These are phyloP conservation scores for Philereme transversata DNA, from an alignment of 2,888 invertebrate genomes.

Conservation along the genomic window DNA sequence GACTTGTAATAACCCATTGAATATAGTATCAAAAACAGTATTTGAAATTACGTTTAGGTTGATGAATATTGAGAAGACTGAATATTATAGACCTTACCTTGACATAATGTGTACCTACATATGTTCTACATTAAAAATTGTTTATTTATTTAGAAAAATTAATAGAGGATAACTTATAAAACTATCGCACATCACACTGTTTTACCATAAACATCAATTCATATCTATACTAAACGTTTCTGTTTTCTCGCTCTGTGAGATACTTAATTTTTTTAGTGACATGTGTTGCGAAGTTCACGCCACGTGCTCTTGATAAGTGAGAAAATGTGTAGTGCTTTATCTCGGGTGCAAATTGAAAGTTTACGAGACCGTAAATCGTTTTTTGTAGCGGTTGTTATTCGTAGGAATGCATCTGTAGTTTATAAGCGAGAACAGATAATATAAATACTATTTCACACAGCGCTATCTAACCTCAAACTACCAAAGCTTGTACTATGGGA, in stretches of 20 bases:
- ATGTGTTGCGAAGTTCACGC: slow-evolving; percentile 30
- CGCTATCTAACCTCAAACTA: too few relatives aligned
- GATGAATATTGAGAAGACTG: too few relatives aligned
- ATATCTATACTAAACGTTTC: slow-evolving; percentile 1
- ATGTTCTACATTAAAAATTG: too few relatives aligned
- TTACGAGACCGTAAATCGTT: slow-evolving; percentile 20
- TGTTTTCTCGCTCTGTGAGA: slow-evolving; percentile 1
- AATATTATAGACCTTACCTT: too few relatives aligned
- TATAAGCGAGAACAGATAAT: background rate
- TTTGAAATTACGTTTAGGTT: too few relatives aligned
- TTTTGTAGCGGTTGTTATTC: slow-evolving; percentile 17
- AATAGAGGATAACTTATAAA: too few relatives aligned
- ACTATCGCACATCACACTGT: too few relatives aligned
- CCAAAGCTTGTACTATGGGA: too few relatives aligned
- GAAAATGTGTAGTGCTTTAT: slow-evolving; percentile 37
- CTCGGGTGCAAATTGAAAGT: slow-evolving; percentile 38
- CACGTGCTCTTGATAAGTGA: slow-evolving; percentile 37
- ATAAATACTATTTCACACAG: background rate
- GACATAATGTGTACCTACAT: too few relatives aligned
- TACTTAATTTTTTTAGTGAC: slow-evolving; percentile 27
- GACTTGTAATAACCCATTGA: too few relatives aligned
- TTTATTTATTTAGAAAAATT: too few relatives aligned
- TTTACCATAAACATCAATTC: background rate
- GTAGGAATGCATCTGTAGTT: slow-evolving; percentile 5
- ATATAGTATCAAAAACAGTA: too few relatives aligned